Base-by-base conservation (phyloP, 2,888 invertebrate species). In the Callosobruchus maculatus region DNA sequence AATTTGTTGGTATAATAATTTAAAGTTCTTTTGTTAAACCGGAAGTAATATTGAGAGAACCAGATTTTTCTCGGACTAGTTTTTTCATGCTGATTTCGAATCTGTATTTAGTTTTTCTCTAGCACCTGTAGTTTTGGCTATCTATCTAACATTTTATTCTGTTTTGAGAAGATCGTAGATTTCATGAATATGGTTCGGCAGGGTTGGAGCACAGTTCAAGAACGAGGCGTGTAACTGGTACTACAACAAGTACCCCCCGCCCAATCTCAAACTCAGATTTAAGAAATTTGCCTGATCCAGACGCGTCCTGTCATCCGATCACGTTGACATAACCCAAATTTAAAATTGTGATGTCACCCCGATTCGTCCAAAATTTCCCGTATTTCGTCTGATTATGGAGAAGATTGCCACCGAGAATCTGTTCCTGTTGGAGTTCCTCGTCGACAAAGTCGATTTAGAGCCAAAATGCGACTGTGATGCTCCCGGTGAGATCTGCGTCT, bases 361-460 rank as follows among this genome's bases (percentile, higher is more conserved):
- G 66, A 13, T 21, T 73, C 49, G 4, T 21, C 31, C 72, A 70
- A 73, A 73, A 73, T 73, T 73, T 22, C 70, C 30, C 73, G 67
- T 73, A 21, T 49, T 21, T 21, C 26, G 72, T 70, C 18, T 49
- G 49, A 82, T 76, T 76, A 87, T 86, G 86, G 86, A 84, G 73
- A 88, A 88, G 81, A 82, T 85, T 75, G 88, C 89, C 70, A 89
- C 89, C 74, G 91, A 91, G 80, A 89, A 90, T 75, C 87, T 91
- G 69, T 92, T 92, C 83, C 88, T 93, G 20, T 85, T 92, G 71
- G 92, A 93, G 83, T 91, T 92, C 80, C 86, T 92, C 13, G 89
- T 92, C 20, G 91, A 92, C 77, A 89, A 88, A 80, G 82, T 87
- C n/a, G 79, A 79, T 22, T 74, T 86, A 68, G 83, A 83, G 67